Conservation (phyloP, 2,797 vertebrate genomes). For the Rhabdomys pumilio region DNA sequence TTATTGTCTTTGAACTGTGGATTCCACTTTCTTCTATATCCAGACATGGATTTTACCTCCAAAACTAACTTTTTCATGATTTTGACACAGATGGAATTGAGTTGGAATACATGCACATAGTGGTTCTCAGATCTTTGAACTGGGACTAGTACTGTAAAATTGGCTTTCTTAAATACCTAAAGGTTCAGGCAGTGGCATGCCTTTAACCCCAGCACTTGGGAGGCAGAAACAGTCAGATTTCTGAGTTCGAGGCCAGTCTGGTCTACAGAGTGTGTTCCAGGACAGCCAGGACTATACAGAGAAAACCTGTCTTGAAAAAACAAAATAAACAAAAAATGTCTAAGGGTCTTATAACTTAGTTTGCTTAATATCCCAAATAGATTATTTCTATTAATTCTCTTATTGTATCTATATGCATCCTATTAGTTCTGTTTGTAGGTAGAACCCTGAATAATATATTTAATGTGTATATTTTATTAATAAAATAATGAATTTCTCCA, state of each 20-base stretch:
- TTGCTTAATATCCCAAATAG: background rate
- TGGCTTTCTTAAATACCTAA: background rate
- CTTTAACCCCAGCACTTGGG: too few relatives aligned
- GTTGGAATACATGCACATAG: background rate
- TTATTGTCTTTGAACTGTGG: background rate
- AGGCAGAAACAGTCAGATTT: too few relatives aligned
- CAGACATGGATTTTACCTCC: background rate
- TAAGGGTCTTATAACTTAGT: background rate
- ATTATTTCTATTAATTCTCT: background rate
- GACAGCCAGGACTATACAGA: too few relatives aligned
- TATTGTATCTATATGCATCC: too few relatives aligned
- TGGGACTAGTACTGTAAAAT: background rate
- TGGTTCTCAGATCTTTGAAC: background rate
- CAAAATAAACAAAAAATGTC: too few relatives aligned
- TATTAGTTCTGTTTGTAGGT: background rate
- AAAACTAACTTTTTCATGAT: background rate
- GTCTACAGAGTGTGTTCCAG: too few relatives aligned
- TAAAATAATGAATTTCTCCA: background rate
- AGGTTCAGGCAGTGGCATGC: too few relatives aligned
- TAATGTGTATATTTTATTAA: slow-evolving; percentile 1
- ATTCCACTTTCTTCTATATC: background rate
- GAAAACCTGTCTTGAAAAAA: too few relatives aligned
- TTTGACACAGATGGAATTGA: background rate
- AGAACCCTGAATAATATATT: background rate
- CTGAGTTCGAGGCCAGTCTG: too few relatives aligned